These are phyloP conservation scores for Pyrgus malvae DNA, from an alignment of 2,888 invertebrate genomes.

Conservation along the genomic window DNA sequence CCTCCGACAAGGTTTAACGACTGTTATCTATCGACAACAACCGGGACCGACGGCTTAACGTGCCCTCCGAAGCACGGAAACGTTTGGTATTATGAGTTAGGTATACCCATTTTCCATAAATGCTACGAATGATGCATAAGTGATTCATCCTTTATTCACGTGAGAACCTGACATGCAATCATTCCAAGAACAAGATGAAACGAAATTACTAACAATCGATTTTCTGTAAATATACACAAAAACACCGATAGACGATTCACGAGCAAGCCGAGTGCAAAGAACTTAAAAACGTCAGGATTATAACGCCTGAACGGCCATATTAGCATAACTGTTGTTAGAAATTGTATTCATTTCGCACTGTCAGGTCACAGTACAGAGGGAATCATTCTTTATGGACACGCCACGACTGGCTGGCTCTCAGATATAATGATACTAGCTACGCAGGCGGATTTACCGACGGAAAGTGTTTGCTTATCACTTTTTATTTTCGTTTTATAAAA, in stretches of 20 bases:
- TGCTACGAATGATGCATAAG: no score
- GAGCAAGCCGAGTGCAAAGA: constrained; percentile 11
- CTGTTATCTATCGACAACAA: no score
- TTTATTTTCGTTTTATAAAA: no score
- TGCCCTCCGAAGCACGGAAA: no score
- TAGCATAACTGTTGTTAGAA: constrained; percentile 20
- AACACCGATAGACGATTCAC: constrained; percentile 17
- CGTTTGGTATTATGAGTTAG: no score
- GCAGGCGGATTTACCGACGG: no score
- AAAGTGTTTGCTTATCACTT: no score
- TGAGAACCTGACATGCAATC: not conserved
- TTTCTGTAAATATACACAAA: constrained; percentile 16
- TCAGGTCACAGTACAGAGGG: constrained; percentile 15
- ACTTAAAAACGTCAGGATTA: constrained; percentile 15
- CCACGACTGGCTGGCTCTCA: not conserved
- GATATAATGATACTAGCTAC: no score
- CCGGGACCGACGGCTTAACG: no score
- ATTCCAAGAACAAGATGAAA: not conserved
- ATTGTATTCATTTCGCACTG: constrained; percentile 24
- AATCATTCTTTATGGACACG: constrained; percentile 15
- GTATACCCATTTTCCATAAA: no score
- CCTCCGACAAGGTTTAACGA: no score
- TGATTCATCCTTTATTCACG: no score
- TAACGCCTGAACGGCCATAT: constrained; percentile 22
- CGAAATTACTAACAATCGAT: not conserved